A percentile compares a stretch with the other conserved stretches of the same genome.
phyloP scores from a whole-genome alignment of 2,888 invertebrate genomes.

The Cyaniris semiargus region DNA sequence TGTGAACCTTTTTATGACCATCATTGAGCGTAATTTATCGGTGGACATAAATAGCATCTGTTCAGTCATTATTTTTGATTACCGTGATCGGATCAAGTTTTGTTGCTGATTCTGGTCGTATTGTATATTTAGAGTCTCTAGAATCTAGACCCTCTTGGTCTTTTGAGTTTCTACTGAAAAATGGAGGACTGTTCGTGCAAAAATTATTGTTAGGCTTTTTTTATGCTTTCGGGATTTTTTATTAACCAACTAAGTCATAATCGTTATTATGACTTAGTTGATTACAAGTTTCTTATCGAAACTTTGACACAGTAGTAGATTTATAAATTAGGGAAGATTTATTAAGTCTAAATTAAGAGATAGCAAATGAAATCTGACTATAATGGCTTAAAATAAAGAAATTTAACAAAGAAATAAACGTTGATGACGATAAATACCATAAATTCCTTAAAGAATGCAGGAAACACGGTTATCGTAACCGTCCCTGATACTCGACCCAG shows the following conservation, averaged over 20 bases:
- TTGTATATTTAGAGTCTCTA: not conserved
- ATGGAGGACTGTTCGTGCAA: no score
- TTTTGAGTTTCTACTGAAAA: not conserved
- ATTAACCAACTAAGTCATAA: no score
- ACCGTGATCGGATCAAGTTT: not conserved
- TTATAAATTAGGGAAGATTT: no score
- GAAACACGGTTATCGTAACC: constrained; percentile 47
- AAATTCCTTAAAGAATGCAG: constrained; percentile 53
- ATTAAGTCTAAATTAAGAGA: no score
- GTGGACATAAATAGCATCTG: constrained; percentile 13
- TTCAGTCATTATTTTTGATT: constrained; percentile 7
- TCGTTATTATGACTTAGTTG: no score
- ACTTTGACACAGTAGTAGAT: no score
- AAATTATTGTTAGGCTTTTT: no score
- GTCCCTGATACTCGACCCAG: constrained; percentile 77
- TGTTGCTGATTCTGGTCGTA: not conserved
- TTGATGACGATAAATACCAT: not conserved
- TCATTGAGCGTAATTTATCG: constrained; percentile 17
- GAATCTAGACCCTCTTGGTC: not conserved
- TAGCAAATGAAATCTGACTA: not conserved
- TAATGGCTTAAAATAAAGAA: not conserved
- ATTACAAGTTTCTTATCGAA: no score
- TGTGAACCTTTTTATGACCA: constrained; percentile 9
- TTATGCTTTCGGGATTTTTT: no score
- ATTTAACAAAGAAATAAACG: not conserved